These are phyloP conservation scores for Campopleginae sp. DNA, from an alignment of 2,888 invertebrate genomes.

Conservation along the genomic window DNA sequence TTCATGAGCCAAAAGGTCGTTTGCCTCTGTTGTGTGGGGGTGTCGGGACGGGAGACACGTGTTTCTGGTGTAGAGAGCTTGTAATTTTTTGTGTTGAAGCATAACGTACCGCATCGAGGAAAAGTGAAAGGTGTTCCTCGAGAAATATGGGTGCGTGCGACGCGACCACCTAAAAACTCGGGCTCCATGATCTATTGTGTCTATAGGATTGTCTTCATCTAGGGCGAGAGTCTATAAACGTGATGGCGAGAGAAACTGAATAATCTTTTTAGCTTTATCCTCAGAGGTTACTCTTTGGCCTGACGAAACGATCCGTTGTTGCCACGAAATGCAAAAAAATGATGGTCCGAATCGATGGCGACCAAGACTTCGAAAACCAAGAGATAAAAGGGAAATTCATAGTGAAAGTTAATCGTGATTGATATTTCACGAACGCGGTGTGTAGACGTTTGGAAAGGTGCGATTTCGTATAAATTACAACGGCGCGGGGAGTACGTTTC, in stretches of 20 bases:
- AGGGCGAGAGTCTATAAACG: background rate
- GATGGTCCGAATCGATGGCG: background rate
- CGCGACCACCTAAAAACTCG: background rate
- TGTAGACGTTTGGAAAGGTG: background rate
- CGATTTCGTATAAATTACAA: conserved; percentile 1
- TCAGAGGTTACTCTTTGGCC: background rate
- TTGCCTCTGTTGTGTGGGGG: conserved; percentile 9
- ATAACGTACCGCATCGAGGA: background rate
- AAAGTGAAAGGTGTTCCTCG: conserved; percentile 31
- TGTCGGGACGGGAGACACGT: background rate
- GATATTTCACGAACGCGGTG: background rate
- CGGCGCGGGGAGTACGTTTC: background rate
- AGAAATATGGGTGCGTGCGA: background rate
- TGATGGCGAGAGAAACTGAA: background rate
- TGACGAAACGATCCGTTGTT: background rate
- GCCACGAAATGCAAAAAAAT: background rate
- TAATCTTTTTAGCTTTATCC: background rate
- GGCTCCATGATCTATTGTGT: background rate
- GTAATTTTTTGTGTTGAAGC: background rate
- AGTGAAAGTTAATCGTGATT: background rate
- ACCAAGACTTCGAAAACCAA: background rate
- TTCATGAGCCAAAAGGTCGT: conserved; percentile 2
- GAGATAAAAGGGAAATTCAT: background rate
- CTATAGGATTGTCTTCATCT: background rate
- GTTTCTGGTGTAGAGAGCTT: background rate